phyloP scores from a whole-genome alignment of 2,113 vertebrate genomes.

The Okapia johnstoni region DNA sequence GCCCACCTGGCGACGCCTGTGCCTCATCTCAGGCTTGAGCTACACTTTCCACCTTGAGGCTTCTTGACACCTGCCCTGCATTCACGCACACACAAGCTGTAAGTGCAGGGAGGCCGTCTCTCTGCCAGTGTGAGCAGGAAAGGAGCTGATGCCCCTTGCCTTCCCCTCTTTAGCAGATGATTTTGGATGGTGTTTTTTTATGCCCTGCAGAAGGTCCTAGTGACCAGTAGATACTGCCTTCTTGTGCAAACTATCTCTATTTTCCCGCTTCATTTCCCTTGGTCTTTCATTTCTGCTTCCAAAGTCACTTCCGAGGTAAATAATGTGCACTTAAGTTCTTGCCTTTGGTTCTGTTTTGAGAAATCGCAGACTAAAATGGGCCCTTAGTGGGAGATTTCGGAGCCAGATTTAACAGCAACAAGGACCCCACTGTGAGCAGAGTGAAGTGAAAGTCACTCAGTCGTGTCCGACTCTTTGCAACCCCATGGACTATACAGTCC shows the following conservation, averaged over 20 bases:
- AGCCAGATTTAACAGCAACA: neutral
- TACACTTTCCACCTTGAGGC: neutral
- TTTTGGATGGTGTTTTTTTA: too few species aligned
- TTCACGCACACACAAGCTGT: accelerated
- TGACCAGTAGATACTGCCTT: neutral
- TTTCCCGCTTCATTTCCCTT: neutral
- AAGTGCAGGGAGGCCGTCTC: neutral
- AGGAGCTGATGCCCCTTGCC: neutral
- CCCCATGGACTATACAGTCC: neutral
- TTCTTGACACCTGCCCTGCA: accelerated
- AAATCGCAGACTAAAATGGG: accelerated
- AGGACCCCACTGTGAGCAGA: neutral
- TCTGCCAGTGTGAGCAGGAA: accelerated
- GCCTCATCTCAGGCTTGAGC: neutral
- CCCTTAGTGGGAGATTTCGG: neutral
- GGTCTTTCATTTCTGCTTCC: neutral
- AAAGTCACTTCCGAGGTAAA: neutral
- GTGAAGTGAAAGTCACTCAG: neutral
- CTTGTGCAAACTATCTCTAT: too few species aligned
- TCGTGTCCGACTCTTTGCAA: neutral
- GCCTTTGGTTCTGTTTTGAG: neutral
- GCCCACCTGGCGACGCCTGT: accelerated
- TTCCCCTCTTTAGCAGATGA: neutral
- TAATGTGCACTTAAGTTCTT: accelerated
- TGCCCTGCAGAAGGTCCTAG: neutral